phyloP scores from a whole-genome alignment of 1,140 invertebrate species.

The Aphelenchoides avenae region DNA sequence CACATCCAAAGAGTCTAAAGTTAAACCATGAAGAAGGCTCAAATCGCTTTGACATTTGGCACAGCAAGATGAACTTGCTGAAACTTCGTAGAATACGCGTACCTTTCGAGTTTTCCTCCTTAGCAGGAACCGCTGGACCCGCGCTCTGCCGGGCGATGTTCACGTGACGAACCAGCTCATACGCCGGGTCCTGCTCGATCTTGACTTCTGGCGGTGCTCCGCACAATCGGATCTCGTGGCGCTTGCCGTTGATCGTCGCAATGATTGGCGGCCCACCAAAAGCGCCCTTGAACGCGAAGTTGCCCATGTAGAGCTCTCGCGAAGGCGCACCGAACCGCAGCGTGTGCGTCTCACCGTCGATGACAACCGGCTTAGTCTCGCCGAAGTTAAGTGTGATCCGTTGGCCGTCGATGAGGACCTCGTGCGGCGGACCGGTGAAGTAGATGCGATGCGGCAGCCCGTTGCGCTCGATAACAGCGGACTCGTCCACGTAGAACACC shows the following conservation, averaged over 20 bases:
- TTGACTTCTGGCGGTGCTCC: constrained; percentile 71
- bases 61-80: constrained; percentile 5
- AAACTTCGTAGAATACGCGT: background rate
- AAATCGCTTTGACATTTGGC: constrained; percentile 27
- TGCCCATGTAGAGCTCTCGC: constrained; percentile 82
- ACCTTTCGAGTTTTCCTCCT: constrained; percentile 16
- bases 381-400: constrained; percentile 46
- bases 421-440: constrained; percentile 42
- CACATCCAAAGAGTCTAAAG: constrained; percentile 17
- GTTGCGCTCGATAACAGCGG: constrained; percentile 54
- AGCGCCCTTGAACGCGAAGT: constrained; percentile 76
- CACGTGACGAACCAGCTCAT: constrained; percentile 52
- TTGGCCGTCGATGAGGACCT: constrained; percentile 47
- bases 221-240: constrained; percentile 76
- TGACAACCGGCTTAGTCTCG: constrained; percentile 58
- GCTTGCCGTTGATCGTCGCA: constrained; percentile 73
- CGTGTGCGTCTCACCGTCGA: constrained; percentile 64
- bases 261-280: constrained; percentile 84
- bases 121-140: background rate
- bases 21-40: constrained; percentile 13
- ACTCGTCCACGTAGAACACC: constrained; percentile 51
- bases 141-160: constrained; percentile 26
- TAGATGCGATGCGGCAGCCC: constrained; percentile 49
- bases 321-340: constrained; percentile 85
- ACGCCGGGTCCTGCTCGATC: constrained; percentile 61